Base-by-base conservation (phyloP, 2,113 vertebrate species). In the Hemibagrus wyckioides region DNA sequence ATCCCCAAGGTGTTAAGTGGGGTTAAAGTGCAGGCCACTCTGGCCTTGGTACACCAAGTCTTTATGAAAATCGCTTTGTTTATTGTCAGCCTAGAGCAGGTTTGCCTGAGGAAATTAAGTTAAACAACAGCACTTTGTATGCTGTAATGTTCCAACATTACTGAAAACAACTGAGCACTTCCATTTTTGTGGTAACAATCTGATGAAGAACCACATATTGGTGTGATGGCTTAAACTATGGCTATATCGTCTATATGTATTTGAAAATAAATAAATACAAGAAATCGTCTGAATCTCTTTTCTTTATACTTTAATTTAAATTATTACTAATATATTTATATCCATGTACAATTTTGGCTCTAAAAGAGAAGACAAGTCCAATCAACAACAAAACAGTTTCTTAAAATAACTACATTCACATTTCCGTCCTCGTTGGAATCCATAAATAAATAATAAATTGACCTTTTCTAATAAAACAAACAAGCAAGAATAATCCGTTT, bases 351-450 rank as follows among this genome's bases (percentile, higher is more conserved):
- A 15, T 9, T 63, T 52, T 21, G 23, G 36, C 23, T 30, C n/a
- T n/a, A 73, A 41, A 21, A 59, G 9, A 36, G 50, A 77, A 85
- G n/a, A 85, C 69, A 61, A 5, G 30, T 56, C 19, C 23, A 79
- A n/a, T 83, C 30, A 82, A 83, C 65, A 28, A 75, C 30, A 76
- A 81, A 85, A 89, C 67, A 80, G 44, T 88, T 89, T 88, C 85
- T 86, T 88, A 44, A 50, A 52, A 54, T n/a, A 28, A 52, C 6
- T 17, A 81, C 76, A 84, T 52, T 84, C 61, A 85, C 84, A 83
- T 50, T 56, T 41, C 30, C n/a, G n/a, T 52, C 14, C 39, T 67
- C 80, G 8, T 71, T 54, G 10, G 21, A 17, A 54, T 61, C 8
- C 15, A 82, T 33, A 50, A 87, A 89, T 83, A 88, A 75, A 90